Evolutionary conservation across 1,140 invertebrate species (phyloP).

Genomic region (Harlomillsia oculata): DNA sequence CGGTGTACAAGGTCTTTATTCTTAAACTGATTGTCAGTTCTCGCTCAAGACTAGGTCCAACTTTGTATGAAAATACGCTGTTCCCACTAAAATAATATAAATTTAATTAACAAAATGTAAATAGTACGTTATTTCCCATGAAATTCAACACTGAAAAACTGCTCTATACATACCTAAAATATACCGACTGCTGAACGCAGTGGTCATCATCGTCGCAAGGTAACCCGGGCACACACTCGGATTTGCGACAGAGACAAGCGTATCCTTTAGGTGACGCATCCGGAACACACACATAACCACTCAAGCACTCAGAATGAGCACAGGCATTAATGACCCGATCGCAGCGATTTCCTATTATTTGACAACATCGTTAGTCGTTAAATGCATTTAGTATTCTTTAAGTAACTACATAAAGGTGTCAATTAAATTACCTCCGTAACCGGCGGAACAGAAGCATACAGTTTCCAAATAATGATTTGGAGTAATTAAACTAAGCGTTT

Average conservation of each 20-base stretch:
- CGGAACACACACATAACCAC: conserved; percentile 63
- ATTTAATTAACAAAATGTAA: no score
- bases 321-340: conserved; percentile 63
- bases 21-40: conserved; percentile 66
- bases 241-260: conserved; percentile 62
- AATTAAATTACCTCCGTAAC: conserved; percentile 29
- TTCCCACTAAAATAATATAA: conserved; percentile 24
- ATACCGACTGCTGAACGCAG: conserved; percentile 33
- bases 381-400: neutral
- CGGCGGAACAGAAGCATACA: conserved; percentile 26
- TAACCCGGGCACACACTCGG: conserved; percentile 70
- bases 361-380: neutral
- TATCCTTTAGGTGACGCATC: conserved; percentile 59
- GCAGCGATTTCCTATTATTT: conserved; percentile 43
- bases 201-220: conserved; percentile 38
- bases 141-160: no score
- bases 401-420: neutral
- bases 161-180: conserved; percentile 34
- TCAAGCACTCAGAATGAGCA: conserved; percentile 59
- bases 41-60: conserved; percentile 54
- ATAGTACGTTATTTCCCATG: no score
- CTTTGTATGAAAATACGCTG: conserved; percentile 38
- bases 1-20: conserved; percentile 70
- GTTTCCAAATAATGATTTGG: conserved; percentile 34
- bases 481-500: conserved; percentile 34